Conservation (phyloP, 2,113 vertebrate species). For the Grallaria varia region DNA sequence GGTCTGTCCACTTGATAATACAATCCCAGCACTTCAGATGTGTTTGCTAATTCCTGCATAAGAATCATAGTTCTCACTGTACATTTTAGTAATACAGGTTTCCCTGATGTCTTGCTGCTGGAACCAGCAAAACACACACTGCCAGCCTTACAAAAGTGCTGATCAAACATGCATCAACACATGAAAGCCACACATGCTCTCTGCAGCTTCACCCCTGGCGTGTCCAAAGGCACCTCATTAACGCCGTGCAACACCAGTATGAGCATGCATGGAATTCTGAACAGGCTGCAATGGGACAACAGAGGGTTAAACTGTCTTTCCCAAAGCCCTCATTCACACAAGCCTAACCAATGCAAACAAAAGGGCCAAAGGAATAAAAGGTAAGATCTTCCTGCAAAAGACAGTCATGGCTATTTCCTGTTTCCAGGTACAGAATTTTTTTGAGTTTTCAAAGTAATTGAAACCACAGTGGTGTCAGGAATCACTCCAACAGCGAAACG, state of each 20-base stretch:
- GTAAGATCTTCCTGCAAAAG: neutral
- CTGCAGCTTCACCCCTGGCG: neutral
- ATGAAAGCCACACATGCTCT: rapidly evolving
- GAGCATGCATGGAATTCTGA: neutral
- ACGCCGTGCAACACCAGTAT: neutral
- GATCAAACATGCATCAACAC: rapidly evolving
- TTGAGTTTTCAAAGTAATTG: neutral
- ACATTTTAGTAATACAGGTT: neutral
- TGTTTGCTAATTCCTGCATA: neutral
- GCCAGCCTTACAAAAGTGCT: neutral
- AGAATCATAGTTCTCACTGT: neutral
- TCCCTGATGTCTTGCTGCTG: neutral
- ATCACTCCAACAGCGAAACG: neutral
- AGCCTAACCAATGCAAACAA: neutral
- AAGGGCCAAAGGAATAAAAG: neutral
- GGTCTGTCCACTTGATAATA: neutral
- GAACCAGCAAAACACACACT: neutral
- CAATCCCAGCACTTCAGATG: neutral
- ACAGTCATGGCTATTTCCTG: neutral
- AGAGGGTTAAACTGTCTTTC: neutral
- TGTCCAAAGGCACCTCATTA: neutral
- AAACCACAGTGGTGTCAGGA: neutral
- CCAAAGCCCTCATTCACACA: neutral
- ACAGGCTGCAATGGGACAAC: neutral
- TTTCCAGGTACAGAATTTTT: neutral